Percentiles rank a stretch among this genome's conserved stretches.
Conservation (phyloP, 2,113 vertebrate species). For the Phylloscopus trochiloides region DNA sequence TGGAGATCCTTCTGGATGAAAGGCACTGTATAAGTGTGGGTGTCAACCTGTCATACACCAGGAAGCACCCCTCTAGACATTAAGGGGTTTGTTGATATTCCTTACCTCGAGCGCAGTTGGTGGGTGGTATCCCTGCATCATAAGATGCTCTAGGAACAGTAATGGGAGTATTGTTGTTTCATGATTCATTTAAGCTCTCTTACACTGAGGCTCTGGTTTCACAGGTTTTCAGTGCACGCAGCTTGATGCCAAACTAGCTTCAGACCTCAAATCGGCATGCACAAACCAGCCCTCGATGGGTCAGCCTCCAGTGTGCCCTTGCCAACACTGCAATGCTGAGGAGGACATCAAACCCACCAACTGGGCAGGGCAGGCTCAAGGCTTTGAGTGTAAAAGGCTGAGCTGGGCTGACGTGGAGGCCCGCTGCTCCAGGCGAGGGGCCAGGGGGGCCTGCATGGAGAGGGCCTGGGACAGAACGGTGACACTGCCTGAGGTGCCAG, state of each 20-base stretch:
- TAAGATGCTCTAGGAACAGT: background rate
- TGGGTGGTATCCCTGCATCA: fast-evolving
- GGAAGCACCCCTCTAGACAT: background rate
- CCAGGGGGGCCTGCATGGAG: fast-evolving
- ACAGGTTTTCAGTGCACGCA: background rate
- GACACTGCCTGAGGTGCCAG: background rate
- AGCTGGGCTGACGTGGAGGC: background rate
- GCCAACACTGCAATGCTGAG: background rate
- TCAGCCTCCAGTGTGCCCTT: background rate
- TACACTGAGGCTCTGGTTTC: background rate
- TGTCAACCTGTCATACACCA: background rate
- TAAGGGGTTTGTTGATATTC: background rate
- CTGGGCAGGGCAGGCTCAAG: background rate
- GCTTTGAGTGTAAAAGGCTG: background rate
- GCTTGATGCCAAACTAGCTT: background rate
- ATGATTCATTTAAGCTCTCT: background rate
- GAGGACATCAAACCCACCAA: background rate
- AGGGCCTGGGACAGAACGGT: fast-evolving
- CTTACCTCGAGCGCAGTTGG: background rate
- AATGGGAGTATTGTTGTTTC: fast-evolving
- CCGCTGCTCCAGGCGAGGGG: fast-evolving
- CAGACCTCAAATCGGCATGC: background rate
- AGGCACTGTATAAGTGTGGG: slow-evolving; percentile 46
- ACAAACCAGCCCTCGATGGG: background rate
- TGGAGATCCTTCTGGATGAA: slow-evolving; percentile 65